Conservation (phyloP, 2,113 vertebrate genomes). For the Myodes glareolus region DNA sequence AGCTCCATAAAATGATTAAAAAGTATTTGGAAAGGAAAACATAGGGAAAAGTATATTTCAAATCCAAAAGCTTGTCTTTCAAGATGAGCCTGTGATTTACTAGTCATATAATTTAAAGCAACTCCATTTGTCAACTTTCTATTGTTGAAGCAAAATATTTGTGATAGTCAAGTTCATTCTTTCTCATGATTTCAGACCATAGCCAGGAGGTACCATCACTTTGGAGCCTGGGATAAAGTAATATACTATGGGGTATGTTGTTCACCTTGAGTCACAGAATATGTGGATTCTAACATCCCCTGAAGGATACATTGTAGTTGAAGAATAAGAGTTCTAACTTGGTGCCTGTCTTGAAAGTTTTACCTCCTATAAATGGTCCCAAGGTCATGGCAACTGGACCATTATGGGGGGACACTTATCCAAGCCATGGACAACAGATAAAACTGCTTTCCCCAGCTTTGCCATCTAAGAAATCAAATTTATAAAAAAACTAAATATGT, state of each 20-base stretch:
- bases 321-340: neutral
- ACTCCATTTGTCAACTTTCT: neutral
- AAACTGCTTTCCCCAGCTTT: slow-evolving; percentile 5
- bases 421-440: neutral
- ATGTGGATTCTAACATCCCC: neutral
- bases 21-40: neutral
- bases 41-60: neutral
- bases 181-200: neutral
- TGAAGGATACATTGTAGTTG: neutral
- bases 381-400: too few species aligned
- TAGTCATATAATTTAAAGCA: neutral
- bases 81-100: neutral
- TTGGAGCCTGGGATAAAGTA: neutral
- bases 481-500: slow-evolving; percentile 1
- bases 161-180: neutral
- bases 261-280: neutral
- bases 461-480: neutral
- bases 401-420: neutral
- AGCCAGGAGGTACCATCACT: neutral
- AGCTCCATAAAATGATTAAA: neutral
- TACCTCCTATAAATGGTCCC: neutral
- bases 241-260: neutral
- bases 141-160: neutral
- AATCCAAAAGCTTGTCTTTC: neutral
- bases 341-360: neutral